These are phyloP conservation scores for Phylloscopus trochilus DNA, from an alignment of 2,113 vertebrate genomes.

Conservation along the genomic window DNA sequence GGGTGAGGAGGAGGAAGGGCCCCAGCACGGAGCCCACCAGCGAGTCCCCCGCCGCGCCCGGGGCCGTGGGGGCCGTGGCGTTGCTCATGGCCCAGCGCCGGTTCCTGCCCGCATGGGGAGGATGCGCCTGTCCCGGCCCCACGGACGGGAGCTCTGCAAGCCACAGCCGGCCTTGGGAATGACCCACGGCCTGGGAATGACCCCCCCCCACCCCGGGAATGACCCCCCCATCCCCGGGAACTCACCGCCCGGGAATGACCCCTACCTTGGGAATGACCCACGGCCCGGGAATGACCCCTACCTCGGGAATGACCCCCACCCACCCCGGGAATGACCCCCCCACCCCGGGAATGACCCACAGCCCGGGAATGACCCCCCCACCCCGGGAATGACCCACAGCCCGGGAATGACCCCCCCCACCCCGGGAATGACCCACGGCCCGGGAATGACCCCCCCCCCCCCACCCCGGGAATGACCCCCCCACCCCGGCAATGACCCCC, in stretches of 20 bases:
- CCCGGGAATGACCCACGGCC: too few species aligned
- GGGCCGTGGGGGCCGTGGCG: conserved; percentile 78
- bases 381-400: too few species aligned
- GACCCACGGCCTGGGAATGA: background rate
- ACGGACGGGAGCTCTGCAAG: background rate
- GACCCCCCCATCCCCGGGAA: background rate
- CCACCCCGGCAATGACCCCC: background rate
- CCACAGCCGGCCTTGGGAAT: background rate
- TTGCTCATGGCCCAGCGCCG: conserved; percentile 79
- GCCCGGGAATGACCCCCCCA: background rate
- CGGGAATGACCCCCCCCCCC: too few species aligned
- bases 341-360: background rate
- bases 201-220: background rate
- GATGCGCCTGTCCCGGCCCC: background rate
- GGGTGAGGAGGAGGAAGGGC: conserved; percentile 87
- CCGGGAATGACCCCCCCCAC: too few species aligned
- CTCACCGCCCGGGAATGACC: background rate
- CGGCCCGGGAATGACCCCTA: too few species aligned
- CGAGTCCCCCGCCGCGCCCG: conserved; percentile 71
- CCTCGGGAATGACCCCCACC: background rate
- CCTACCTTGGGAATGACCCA: background rate
- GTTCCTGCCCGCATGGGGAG: background rate
- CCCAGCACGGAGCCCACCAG: conserved; percentile 85
- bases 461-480: background rate
- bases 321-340: background rate